Base-by-base conservation (phyloP, 1,140 invertebrate species). In the Aphidius ervi region DNA sequence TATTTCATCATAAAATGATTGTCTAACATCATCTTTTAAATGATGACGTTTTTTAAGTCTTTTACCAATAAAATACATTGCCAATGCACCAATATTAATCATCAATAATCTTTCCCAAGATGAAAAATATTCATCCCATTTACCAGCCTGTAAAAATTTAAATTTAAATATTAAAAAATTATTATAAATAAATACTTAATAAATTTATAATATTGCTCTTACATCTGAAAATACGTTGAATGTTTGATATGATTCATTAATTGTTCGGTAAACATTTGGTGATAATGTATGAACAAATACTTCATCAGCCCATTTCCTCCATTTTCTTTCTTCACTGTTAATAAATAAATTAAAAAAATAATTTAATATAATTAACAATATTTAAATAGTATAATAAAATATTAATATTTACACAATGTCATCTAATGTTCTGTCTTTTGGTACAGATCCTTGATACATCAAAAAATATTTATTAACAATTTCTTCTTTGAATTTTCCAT, bases 401-500 rank as follows among this genome's bases (percentile, higher is more conserved):
- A 31, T 31, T 3, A 62, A 56, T 58, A 84, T 85, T 85, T 78
- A 91, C 89, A 79, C 75, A 64, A 91, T 82, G 9, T 82, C 75
- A 62, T 88, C 81, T 61, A 85, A 81, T 20, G 83, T 80, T 61
- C 77, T 77, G 43, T 81, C 73, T 67, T 83, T 78, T 4, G 82
- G 81, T 8, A 82, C 70, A 47, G 77, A 70, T 9, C 87, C 85
- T 70, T 87, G 83, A 72, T 85, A 89, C 95, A 99, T 99, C 1
- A 99, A 73, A 72, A 93, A 97, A 79, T 99, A 99, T 77, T 92
- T 94, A 76, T 99, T 99, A 67, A 95, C 84, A 64, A 95, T 90
- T 71, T 96, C 93, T 50, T 82, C 82, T 58, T 86, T 84, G 43
- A 84, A 79, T 53, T 85, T 85, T 20, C 87, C 88, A 45, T 85